Percentiles rank a stretch among this genome's conserved stretches.
Evolutionary conservation across 2,797 vertebrate genomes (phyloP).

Genomic region (Phalanger gymnotis): DNA sequence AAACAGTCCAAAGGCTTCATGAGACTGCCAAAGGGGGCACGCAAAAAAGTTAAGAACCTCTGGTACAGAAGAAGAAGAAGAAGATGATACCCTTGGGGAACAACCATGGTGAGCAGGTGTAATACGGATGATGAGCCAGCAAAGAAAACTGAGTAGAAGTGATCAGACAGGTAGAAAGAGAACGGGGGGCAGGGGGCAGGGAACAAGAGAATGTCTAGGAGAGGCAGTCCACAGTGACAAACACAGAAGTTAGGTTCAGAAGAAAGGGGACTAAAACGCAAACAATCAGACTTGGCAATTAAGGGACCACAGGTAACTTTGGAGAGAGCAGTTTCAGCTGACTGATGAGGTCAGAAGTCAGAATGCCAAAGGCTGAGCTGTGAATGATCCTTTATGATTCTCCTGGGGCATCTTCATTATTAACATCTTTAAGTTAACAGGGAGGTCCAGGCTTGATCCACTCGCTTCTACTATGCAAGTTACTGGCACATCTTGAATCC

Average conservation of each 20-base stretch:
- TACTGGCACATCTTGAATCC: constrained; percentile 24
- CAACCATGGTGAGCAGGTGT: not conserved
- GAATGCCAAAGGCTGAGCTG: not conserved
- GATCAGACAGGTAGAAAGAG: not conserved
- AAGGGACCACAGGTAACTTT: not conserved
- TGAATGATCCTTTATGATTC: not conserved
- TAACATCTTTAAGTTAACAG: not conserved
- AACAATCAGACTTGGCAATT: not conserved
- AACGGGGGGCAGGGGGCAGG: too few relatives aligned
- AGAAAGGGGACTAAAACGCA: not conserved
- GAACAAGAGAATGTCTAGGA: not conserved
- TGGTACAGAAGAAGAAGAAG: not conserved
- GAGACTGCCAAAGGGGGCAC: not conserved
- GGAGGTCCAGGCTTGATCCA: not conserved
- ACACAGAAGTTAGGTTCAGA: not conserved
- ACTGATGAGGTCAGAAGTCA: not conserved
- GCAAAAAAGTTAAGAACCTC: not conserved
- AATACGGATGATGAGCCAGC: not conserved
- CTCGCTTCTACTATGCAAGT: not conserved
- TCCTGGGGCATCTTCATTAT: constrained; percentile 4
- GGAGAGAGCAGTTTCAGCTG: not conserved
- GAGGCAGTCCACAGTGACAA: not conserved
- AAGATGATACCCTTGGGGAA: not conserved
- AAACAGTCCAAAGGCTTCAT: not conserved
- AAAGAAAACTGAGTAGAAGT: not conserved